Evolutionary conservation across 2,888 invertebrate species (phyloP).

Genomic region (Stenoptilia bipunctidactyla): DNA sequence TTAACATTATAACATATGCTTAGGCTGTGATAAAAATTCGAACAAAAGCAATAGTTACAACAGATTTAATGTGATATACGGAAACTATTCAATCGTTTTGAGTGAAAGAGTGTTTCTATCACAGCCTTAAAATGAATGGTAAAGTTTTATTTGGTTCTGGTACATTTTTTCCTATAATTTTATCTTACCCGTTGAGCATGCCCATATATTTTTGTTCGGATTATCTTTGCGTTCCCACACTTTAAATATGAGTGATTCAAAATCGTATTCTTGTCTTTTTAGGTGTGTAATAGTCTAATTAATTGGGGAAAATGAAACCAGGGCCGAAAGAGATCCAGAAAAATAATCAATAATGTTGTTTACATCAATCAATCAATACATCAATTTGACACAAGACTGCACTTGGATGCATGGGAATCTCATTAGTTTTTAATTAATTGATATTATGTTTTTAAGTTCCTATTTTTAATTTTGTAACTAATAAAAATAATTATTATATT

Average conservation of each 20-base stretch:
- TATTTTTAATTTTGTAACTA: not conserved
- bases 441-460: not conserved
- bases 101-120: no score
- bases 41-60: no score
- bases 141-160: constrained; percentile 53
- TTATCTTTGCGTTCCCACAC: not conserved
- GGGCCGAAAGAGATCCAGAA: constrained; percentile 62
- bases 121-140: no score
- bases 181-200: constrained; percentile 20
- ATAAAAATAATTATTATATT: not conserved
- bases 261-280: constrained; percentile 31
- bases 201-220: not conserved
- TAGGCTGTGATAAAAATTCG: no score
- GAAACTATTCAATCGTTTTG: no score
- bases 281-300: constrained; percentile 44
- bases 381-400: no score
- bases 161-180: constrained; percentile 39
- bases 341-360: no score
- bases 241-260: not conserved
- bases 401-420: no score
- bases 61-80: no score
- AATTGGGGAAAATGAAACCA: constrained; percentile 54
- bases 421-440: no score
- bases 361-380: constrained; percentile 30
- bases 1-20: no score